Evolutionary conservation across 2,888 invertebrate genomes (phyloP), one percentile per base, ranked within the genome.

Genomic region (Nemurella pictetii): DNA sequence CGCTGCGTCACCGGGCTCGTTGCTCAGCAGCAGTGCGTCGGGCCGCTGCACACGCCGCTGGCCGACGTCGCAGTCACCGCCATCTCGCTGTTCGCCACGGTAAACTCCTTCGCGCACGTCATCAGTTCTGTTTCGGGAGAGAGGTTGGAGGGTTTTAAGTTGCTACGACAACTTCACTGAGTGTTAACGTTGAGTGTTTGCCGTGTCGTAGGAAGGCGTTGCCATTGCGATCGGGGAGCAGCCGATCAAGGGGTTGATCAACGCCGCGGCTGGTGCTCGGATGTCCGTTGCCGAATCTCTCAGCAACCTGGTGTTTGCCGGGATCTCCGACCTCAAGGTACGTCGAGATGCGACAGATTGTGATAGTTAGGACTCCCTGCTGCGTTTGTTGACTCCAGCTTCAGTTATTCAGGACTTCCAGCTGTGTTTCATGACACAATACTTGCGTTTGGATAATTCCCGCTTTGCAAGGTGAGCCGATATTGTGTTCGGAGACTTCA

Each of bases 11-110:
- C 97, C 0, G 99, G 99, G 0, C 91, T 99, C 25, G 94, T 99
- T 85, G 99, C 98, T 0, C 99, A 99, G 90, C 99, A 99, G 89
- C 99, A 99, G 90, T 99, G 99, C 90, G 98, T 99, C 29, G 99
- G 99, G 0, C 98, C 99, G 0, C 91, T 99, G 0, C 99, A 99
- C 90, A 97, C 98, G 0, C 99, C 99, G 0, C 91, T 99, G 3
- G 97, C 99, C 0, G 98, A 99, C 90, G 98, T 96, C 86, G 99
- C 97, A 0, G 95, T 99, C 82, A 94, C 95, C 4, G 97, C 98
- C 0, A 92, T 98, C 30, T 96, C 98, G 0, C 94, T 97, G 90
- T 95, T 95, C 89, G 95, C 94, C 86, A 93, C 92, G 77, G 93
- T 94, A 89, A 90, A 15, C 9, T 12, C 55, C 55, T 7, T 15